These are phyloP conservation scores for Imbricaverruca yamaguchii DNA, from an alignment of 2,888 invertebrate species.

Conservation along the genomic window DNA sequence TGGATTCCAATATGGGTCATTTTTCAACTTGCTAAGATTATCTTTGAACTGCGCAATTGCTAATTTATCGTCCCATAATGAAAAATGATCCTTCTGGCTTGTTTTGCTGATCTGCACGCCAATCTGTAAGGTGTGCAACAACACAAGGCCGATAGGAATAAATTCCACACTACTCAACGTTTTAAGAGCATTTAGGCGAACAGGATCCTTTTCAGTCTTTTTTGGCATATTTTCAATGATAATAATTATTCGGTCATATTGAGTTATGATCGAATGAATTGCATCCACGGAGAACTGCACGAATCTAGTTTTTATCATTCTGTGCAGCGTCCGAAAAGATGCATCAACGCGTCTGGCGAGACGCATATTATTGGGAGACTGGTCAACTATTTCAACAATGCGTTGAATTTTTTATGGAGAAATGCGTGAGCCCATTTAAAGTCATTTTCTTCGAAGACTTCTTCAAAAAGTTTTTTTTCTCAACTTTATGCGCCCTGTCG, in stretches of 20 bases:
- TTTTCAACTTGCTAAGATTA: too few relatives aligned
- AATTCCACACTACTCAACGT: background rate
- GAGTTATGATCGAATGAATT: too few relatives aligned
- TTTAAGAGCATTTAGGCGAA: too few relatives aligned
- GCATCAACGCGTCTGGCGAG: background rate
- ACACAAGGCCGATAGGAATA: background rate
- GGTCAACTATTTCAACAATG: too few relatives aligned
- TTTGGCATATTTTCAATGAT: background rate
- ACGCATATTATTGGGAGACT: background rate
- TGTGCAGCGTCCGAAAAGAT: background rate
- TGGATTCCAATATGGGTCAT: background rate
- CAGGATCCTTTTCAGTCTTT: too few relatives aligned
- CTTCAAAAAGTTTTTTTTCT: background rate
- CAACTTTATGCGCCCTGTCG: background rate
- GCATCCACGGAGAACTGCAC: background rate
- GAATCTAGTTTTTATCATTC: background rate
- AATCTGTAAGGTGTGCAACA: background rate
- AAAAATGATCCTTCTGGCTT: background rate
- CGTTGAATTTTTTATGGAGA: background rate
- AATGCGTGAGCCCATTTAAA: background rate
- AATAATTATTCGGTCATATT: background rate
- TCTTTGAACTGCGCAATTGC: background rate
- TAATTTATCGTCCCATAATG: background rate
- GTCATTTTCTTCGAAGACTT: background rate
- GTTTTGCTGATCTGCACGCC: background rate